Evolutionary conservation across 1,140 invertebrate genomes (phyloP), one percentile per base, ranked within the genome.

Genomic region (Ganaspis sp.): DNA sequence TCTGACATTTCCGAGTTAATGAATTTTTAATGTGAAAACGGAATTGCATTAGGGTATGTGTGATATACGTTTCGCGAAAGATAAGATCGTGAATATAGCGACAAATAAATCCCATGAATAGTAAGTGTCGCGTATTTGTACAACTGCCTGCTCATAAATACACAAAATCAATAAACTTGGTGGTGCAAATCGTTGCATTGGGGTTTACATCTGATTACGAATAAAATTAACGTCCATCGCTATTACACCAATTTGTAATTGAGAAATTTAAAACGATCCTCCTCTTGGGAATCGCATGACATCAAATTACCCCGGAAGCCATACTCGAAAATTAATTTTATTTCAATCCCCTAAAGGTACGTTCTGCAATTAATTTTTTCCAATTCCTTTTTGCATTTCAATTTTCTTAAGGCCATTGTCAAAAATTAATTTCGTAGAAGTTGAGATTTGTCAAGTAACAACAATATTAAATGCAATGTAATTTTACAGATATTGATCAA

Each of bases 11-110:
- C 54, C 54, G 54, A 64, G 23, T 64, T 26, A 64, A 64, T 64
- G 54, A 64, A 64, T 64, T 64, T 64, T 64, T 64, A 64, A 64
- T 64, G 6, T 64, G 12, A 64, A 64, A 64, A 29, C 54, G 23
- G 54, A 64, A 64, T 64, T 64, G 23, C 54, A 64, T 64, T 64
- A 64, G 54, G 54, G 54, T 6, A n/a, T n/a, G 21, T 64, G 23
- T 15, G 23, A 15, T 64, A 64, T 64, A 64, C 26, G 15, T 64
- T 34, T 29, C 5, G 5, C 26, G 8, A 0, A 3, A 15, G 58
- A 34, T 64, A 64, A 64, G 58, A 34, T 29, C 58, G 26, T 64
- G 58, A 64, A 64, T 64, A 64, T 29, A 64, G 23, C 23, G 12
- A 64, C 4, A 29, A 64, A 64, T 64, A 64, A 64, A 64, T 64